Evolutionary conservation across 1,140 invertebrate species (phyloP).

Genomic region (Drosophila aff.): DNA sequence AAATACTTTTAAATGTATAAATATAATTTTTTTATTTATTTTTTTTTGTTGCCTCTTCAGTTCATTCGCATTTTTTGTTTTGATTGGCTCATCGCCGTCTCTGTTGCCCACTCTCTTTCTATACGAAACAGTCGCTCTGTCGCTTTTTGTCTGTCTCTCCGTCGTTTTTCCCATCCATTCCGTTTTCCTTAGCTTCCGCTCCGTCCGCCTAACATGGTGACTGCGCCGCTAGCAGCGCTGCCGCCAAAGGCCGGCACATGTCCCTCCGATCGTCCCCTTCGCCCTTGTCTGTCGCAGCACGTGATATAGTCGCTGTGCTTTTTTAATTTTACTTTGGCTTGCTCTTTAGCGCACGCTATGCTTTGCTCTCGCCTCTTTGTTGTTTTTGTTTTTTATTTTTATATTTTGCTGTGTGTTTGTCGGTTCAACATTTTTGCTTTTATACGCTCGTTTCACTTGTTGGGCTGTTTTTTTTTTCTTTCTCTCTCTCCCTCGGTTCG

Average conservation of each 20-base stretch:
- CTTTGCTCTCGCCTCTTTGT: slow-evolving; percentile 65
- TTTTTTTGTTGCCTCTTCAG: slow-evolving; percentile 27
- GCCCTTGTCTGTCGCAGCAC: slow-evolving; percentile 62
- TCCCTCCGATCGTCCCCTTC: slow-evolving; percentile 11
- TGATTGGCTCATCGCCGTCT: slow-evolving; percentile 60
- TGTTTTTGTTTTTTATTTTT: slow-evolving; percentile 59
- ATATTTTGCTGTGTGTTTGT: slow-evolving; percentile 32
- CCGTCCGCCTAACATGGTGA: slow-evolving; percentile 24
- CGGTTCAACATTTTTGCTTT: slow-evolving; percentile 47
- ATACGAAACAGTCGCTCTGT: slow-evolving; percentile 71
- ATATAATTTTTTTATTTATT: background rate
- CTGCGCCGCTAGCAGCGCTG: slow-evolving; percentile 47
- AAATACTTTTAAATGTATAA: slow-evolving; percentile 17
- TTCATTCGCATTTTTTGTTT: slow-evolving; percentile 77
- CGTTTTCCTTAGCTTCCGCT: slow-evolving; percentile 55
- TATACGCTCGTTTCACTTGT: slow-evolving; percentile 73
- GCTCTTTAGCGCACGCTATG: slow-evolving; percentile 75
- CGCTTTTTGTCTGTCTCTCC: slow-evolving; percentile 45
- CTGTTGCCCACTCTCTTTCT: slow-evolving; percentile 64
- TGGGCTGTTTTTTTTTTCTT: slow-evolving; percentile 72
- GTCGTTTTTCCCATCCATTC: slow-evolving; percentile 42
- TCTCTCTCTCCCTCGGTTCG: slow-evolving; percentile 23
- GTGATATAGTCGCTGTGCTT: slow-evolving; percentile 81
- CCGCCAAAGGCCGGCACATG: slow-evolving; percentile 77
- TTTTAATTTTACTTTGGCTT: slow-evolving; percentile 70